Base-by-base conservation (phyloP, 2,888 invertebrate species). In the Tridacna crocea region DNA sequence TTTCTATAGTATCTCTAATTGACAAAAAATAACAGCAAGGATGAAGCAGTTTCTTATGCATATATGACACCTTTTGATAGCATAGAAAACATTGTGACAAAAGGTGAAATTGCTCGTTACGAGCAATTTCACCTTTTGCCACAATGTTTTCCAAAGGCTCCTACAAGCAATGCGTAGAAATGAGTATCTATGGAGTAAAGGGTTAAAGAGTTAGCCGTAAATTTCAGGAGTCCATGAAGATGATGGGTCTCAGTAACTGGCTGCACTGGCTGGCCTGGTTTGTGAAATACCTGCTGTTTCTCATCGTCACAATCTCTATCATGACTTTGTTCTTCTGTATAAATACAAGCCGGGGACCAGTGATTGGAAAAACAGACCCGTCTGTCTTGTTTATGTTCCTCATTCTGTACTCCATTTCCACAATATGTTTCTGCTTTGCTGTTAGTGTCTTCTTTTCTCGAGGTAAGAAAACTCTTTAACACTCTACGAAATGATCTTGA, bases 181-280 rank as follows among this genome's bases (percentile, higher is more conserved):
- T n/a, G n/a, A n/a, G n/a, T n/a, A n/a, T n/a, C n/a, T n/a, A n/a
- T n/a, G n/a, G n/a, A n/a, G n/a, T n/a, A n/a, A n/a, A n/a, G n/a
- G n/a, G n/a, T n/a, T n/a, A n/a, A n/a, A 11, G 27, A 46, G 0
- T 68, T 68, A 36, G 4, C 48, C 17, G 0, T 48, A 6, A 19
- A 22, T 82, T 79, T 55, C 94, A 98, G 97, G 98, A 98, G 95
- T 96, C 97, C 0, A 97, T 98, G 97, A 98, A 97, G 95, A 97
- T 98, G 95, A 98, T 98, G 97, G 98, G 98, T 1, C 95, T 98
- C 47, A 96, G 96, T 51, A 96, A 96, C 76, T 97, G 97, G 96
- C 95, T 98, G 87, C 97, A 98, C 91, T 98, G 98, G 98, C 93
- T 96, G 0, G 97, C 97, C 0, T 98, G 98, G 97, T 98, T 97